Evolutionary conservation across 2,888 invertebrate species (phyloP).

Genomic region (Eilema griseolum): DNA sequence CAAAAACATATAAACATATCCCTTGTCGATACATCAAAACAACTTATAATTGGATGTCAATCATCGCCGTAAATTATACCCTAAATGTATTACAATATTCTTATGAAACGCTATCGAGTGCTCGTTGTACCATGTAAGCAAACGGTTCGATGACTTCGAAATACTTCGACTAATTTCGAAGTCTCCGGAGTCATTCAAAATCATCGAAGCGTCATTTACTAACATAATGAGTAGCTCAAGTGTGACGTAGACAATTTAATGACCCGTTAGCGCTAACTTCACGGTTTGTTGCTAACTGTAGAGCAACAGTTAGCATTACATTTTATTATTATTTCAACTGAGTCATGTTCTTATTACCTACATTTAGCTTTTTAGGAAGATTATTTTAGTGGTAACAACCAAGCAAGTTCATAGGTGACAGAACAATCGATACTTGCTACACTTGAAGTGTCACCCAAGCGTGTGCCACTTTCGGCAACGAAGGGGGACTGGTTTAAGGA

Average conservation of each 20-base stretch:
- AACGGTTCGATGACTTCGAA: slow-evolving; percentile 19
- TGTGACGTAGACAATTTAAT: slow-evolving; percentile 52
- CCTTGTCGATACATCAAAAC: slow-evolving; percentile 15
- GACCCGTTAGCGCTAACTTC: slow-evolving; percentile 45
- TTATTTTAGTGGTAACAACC: background rate
- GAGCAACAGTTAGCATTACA: slow-evolving; percentile 39
- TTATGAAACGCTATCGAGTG: slow-evolving; percentile 26
- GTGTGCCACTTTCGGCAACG: no score
- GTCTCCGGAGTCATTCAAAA: slow-evolving; percentile 11
- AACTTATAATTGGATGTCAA: slow-evolving; percentile 21
- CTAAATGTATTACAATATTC: slow-evolving; percentile 24
- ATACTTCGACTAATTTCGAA: slow-evolving; percentile 13
- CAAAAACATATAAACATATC: slow-evolving; percentile 1
- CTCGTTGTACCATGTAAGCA: slow-evolving; percentile 40
- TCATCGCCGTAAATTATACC: slow-evolving; percentile 16
- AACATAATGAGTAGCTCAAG: slow-evolving; percentile 49
- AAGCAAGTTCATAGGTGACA: background rate
- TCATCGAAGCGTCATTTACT: slow-evolving; percentile 44
- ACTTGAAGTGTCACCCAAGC: no score
- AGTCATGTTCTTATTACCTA: background rate
- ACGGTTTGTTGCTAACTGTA: slow-evolving; percentile 49
- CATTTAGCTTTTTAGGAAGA: background rate
- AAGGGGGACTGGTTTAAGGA: no score
- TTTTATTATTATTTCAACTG: slow-evolving; percentile 11
- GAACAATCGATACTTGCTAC: no score